Evolutionary conservation across 2,113 vertebrate genomes (phyloP).

Genomic region (Hemicordylus capensis): DNA sequence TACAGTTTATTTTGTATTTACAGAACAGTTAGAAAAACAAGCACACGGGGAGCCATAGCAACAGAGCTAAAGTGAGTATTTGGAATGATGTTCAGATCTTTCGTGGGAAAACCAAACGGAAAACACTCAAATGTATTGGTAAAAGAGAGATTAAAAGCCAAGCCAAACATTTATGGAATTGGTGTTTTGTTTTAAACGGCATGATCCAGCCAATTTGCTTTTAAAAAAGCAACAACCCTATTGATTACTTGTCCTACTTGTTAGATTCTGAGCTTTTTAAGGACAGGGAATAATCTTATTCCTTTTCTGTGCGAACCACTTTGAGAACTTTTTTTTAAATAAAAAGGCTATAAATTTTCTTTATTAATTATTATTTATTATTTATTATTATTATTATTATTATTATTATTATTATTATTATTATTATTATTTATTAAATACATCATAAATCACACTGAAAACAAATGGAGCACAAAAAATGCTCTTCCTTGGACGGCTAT

Average conservation of each 20-base stretch:
- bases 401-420: too few relatives aligned
- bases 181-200: not conserved
- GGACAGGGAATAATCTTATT: too few relatives aligned
- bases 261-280: too few relatives aligned
- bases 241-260: too few relatives aligned
- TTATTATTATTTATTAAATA: too few relatives aligned
- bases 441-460: too few relatives aligned
- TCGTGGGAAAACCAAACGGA: conserved; percentile 28
- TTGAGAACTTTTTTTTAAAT: too few relatives aligned
- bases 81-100: conserved; percentile 46
- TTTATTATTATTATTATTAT: too few relatives aligned
- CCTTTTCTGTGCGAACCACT: too few relatives aligned
- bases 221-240: not conserved
- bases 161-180: not conserved
- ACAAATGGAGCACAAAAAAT: not conserved
- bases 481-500: not conserved
- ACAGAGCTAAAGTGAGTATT: conserved; percentile 41
- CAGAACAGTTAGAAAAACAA: conserved; percentile 40
- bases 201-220: not conserved
- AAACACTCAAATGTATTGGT: conserved; percentile 7
- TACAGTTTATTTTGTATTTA: conserved; percentile 55
- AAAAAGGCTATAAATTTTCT: too few relatives aligned
- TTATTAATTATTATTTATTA: too few relatives aligned
- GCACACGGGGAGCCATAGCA: conserved; percentile 57
- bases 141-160: conserved; percentile 34